Evolutionary conservation across 23 tunicate genomes (phyloP), one percentile per base, ranked within the genome.

Genomic region (Styela plicata): DNA sequence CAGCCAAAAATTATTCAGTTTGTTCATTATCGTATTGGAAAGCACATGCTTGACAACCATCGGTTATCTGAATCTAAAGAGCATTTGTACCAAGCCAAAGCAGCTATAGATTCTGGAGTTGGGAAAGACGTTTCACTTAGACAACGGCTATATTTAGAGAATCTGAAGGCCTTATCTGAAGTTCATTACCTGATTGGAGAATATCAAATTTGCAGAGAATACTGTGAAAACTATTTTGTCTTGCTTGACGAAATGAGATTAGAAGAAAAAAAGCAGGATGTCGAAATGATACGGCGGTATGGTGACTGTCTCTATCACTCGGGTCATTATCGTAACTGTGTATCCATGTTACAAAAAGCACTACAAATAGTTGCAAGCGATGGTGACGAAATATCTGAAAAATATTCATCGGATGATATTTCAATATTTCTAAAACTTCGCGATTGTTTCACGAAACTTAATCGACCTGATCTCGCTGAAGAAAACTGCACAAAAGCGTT

Each of bases 401-500:
- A 44, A 44, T 13, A 44, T 44, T 44, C 57, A 5, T 44, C 57
- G 10, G 13, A 13, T 44, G 13, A 7, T 44, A 44, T 44, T 5
- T 67, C 71, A 29, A 67, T 67, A 27, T 44, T 27, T 24, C 13
- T 53, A 53, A 25, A 76, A 53, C 64, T 76, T 21, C 31, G 63
- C 23, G 81, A 76, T 18, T 76, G 81, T 30, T 76, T 31, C 66
- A 33, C 37, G 26, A 23, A 44, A 53, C 30, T 76, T 25, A 76
- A 52, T 21, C 32, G 44, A 27, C 27, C 27, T 37, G 65, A 27
- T 10, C 28, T n/a, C 24, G 81, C 81, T 24, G 66, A 76, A 76
- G 26, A 76, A 22, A 20, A 76, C 21, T 76, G 81, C 81, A 53
- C 21, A 7, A 65, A 76, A 28, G 81, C 53, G 32, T 19, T 76